A percentile compares a stretch with the other conserved stretches of the same genome.
Conservation (phyloP, 35 echinoderm and acorn worm genomes). For the Stichopus chloronotus region DNA sequence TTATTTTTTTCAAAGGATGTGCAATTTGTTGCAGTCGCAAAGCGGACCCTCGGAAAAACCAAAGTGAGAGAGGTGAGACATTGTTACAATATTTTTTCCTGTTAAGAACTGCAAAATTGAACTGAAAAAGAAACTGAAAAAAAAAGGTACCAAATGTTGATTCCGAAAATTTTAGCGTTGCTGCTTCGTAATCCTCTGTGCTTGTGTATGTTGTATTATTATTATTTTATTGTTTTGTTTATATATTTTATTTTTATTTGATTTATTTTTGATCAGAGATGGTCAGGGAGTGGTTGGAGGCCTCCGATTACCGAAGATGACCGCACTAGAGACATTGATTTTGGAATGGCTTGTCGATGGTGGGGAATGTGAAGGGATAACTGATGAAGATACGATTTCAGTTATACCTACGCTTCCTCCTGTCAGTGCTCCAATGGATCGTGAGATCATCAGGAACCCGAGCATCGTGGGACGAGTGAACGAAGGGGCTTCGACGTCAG, state of each 20-base stretch:
- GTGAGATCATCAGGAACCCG: background rate
- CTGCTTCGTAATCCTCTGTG: no score
- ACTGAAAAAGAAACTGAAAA: background rate
- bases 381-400: conserved; percentile 30
- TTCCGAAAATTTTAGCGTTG: no score
- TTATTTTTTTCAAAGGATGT: background rate
- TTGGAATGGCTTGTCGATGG: conserved; percentile 19
- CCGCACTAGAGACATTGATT: background rate
- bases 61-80: background rate
- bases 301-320: background rate
- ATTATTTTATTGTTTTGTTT: no score
- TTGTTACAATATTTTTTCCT: no score
- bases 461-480: background rate
- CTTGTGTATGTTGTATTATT: no score
- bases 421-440: background rate
- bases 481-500: background rate
- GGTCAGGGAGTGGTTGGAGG: background rate
- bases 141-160: no score
- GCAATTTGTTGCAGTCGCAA: background rate
- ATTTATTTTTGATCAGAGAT: background rate
- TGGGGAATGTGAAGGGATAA: conserved; percentile 21
- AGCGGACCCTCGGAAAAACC: background rate
- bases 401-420: conserved; percentile 31
- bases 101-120: no score
- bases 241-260: no score